A percentile compares a stretch with the other conserved stretches of the same genome.
Conservation (phyloP, 2,113 vertebrate species). For the Coturnix japonica region DNA sequence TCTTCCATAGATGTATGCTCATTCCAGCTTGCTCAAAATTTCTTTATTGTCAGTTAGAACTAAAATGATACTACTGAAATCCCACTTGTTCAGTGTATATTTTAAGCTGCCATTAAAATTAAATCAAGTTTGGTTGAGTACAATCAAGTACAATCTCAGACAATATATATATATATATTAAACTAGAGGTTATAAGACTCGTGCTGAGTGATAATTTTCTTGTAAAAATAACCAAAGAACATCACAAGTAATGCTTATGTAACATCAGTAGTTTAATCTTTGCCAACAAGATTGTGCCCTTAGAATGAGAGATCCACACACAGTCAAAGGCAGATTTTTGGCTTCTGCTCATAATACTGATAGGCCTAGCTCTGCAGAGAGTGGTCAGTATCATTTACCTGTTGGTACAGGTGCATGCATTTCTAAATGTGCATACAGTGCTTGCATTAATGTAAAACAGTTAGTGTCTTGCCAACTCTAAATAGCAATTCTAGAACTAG, state of each 20-base stretch:
- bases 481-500: background rate
- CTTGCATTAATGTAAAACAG: background rate
- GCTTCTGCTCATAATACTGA: background rate
- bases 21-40: background rate
- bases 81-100: background rate
- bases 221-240: background rate
- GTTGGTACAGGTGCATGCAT: background rate
- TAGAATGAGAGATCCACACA: background rate
- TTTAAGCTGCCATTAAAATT: background rate
- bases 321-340: background rate
- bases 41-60: background rate
- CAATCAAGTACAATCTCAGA: background rate
- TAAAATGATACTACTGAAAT: background rate
- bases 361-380: background rate
- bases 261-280: background rate
- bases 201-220: background rate
- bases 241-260: background rate
- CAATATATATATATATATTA: background rate
- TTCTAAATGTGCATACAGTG: background rate
- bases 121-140: background rate
- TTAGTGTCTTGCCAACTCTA: background rate
- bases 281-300: background rate
- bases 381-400: background rate
- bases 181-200: background rate
- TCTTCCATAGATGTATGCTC: background rate